Base-by-base conservation (phyloP, 1,140 invertebrate genomes). In the Drosophila elegans region DNA sequence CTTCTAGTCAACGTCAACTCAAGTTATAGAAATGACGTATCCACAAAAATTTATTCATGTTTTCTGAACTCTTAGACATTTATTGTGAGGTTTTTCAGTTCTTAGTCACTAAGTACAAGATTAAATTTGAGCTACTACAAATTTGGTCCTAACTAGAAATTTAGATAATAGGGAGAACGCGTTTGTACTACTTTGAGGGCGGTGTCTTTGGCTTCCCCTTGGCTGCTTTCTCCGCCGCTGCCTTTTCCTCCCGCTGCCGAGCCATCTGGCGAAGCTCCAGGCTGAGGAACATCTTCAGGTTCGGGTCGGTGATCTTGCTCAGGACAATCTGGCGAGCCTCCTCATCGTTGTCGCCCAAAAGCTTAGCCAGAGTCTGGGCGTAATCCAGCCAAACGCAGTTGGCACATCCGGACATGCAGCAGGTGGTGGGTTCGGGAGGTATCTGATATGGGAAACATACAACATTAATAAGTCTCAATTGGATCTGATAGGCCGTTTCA, bases 351-450 rank as follows among this genome's bases (percentile, higher is more conserved):
- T 95, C 93, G 55, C 94, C 93, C 77, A 97, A 95, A 51, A 95
- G 94, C 46, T 95, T 93, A 12, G 94, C 94, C 13, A 99, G 75
- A 63, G 96, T 95, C 80, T 98, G 96, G 0, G 97, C 98, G 93
- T 98, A 99, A 36, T 96, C 94, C 44, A 99, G 95, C 96, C 97
- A 99, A 12, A 99, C 98, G 93, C 98, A 99, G 91, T 99, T 98
- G 1, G 95, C 93, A 94, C 98, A 99, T 1, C 98, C 98, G 3
- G 97, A 97, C 95, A 97, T 97, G 78, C 98, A 99, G 92, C 98
- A 99, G 38, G 94, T 96, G 2, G 95, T 97, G 2, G 97, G 97
- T 72, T 94, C 94, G 55, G 94, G 93, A 1, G 95, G 95, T 13
- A 94, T 59, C 78, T 93, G n/a, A 39, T 6, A 25, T 3, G 4